phyloP scores from a whole-genome alignment of 2,113 vertebrate genomes.

The Hiodon alosoides region DNA sequence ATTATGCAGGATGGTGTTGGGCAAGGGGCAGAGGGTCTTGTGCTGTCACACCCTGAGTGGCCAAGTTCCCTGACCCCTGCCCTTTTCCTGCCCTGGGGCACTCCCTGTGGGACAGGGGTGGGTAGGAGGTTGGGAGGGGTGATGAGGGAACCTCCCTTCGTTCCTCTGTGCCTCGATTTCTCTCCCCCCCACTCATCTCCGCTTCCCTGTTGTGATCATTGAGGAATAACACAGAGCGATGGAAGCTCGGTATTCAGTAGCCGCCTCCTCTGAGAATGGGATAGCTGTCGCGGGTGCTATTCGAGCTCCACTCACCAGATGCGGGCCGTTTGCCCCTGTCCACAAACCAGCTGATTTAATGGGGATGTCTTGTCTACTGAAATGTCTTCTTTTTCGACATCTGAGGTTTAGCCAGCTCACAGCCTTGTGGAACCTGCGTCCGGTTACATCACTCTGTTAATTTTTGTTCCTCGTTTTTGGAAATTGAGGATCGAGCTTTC shows the following conservation, averaged over 20 bases:
- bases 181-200: conserved; percentile 47
- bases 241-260: conserved; percentile 17
- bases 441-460: not conserved
- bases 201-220: conserved; percentile 37
- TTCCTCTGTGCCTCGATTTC: conserved; percentile 28
- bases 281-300: not conserved
- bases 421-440: too few relatives aligned
- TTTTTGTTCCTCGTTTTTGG: too few relatives aligned
- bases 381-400: not conserved
- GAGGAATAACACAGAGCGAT: conserved; percentile 28
- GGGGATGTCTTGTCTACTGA: not conserved
- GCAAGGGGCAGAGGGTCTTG: too few relatives aligned
- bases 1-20: too few relatives aligned
- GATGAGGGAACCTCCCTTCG: not conserved
- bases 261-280: conserved; percentile 36
- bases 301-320: not conserved
- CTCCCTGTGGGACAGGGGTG: not conserved
- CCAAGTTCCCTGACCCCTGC: too few relatives aligned
- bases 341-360: not conserved
- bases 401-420: not conserved
- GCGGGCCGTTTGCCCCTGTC: conserved; percentile 4
- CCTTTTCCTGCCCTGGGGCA: too few relatives aligned
- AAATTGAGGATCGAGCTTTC: too few relatives aligned
- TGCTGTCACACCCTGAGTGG: too few relatives aligned
- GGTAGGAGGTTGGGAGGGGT: not conserved